These are phyloP conservation scores for Scaeva pyrastri DNA, from an alignment of 2,888 invertebrate species.

Conservation along the genomic window DNA sequence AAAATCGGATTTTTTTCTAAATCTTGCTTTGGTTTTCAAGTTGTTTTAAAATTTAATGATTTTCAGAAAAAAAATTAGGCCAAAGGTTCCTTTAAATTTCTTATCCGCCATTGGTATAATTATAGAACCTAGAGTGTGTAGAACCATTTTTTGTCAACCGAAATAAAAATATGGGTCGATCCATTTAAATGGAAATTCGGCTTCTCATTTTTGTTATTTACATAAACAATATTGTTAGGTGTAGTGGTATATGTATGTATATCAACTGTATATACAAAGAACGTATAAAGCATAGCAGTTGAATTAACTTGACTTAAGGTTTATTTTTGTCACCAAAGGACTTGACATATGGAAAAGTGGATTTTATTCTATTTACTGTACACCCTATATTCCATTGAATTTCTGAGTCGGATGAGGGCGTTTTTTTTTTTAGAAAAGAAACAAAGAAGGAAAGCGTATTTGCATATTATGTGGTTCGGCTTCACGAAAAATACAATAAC, in stretches of 20 bases:
- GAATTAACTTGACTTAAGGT: slow-evolving; percentile 20
- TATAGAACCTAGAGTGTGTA: no score
- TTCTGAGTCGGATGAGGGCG: no score
- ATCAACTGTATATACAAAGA: slow-evolving; percentile 10
- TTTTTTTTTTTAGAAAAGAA: background rate
- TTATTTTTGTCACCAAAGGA: background rate
- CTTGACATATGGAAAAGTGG: slow-evolving; percentile 2
- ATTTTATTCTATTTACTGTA: no score
- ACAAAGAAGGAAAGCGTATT: background rate
- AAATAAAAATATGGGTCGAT: slow-evolving; percentile 37
- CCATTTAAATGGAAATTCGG: slow-evolving; percentile 71
- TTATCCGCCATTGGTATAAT: background rate
- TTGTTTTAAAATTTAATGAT: background rate
- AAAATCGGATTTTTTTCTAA: no score
- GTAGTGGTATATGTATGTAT: background rate
- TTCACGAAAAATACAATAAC: background rate
- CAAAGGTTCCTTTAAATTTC: no score
- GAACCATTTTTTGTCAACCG: background rate
- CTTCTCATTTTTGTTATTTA: slow-evolving; percentile 69
- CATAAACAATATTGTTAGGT: slow-evolving; percentile 43
- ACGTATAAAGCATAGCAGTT: slow-evolving; percentile 17
- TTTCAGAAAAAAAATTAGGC: background rate
- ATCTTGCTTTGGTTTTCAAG: no score
- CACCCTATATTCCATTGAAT: no score
- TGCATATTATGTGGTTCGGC: background rate